These are phyloP conservation scores for Drosophila maculinotata DNA, from an alignment of 2,888 invertebrate genomes.

Conservation along the genomic window DNA sequence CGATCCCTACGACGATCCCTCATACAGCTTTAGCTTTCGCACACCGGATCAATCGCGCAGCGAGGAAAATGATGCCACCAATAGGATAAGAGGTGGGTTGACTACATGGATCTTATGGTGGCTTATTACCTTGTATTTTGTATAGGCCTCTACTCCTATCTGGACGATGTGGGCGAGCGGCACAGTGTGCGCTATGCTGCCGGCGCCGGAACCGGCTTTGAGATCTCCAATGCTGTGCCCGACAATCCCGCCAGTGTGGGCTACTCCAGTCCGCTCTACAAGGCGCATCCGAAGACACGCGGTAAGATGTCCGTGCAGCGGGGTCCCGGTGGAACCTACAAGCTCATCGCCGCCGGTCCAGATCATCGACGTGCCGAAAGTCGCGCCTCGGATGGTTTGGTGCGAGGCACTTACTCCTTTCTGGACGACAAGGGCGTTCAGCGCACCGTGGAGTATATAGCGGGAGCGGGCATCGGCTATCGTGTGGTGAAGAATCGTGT, in stretches of 20 bases:
- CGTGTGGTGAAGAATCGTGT: conserved; percentile 89
- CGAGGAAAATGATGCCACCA: conserved; percentile 88
- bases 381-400: conserved; percentile 90
- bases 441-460: conserved; percentile 91
- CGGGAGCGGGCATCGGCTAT: conserved; percentile 92
- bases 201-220: conserved; percentile 91
- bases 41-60: conserved; percentile 89
- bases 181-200: conserved; percentile 92
- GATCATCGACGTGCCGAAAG: conserved; percentile 91
- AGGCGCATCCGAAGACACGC: conserved; percentile 88
- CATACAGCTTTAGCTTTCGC: conserved; percentile 89
- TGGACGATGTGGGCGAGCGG: conserved; percentile 91
- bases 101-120: not conserved
- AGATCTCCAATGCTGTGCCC: conserved; percentile 90
- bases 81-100: conserved; percentile 87
- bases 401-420: conserved; percentile 91
- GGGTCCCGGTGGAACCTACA: conserved; percentile 90
- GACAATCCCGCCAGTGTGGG: conserved; percentile 88
- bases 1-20: conserved; percentile 92
- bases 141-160: conserved; percentile 89
- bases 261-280: conserved; percentile 88
- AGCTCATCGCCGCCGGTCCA: conserved; percentile 91
- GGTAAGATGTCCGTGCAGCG: conserved; percentile 90
- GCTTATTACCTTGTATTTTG: not conserved
- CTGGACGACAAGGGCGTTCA: conserved; percentile 92